These are phyloP conservation scores for Harpagoxenus sublaevis DNA, from an alignment of 2,888 invertebrate genomes.

Conservation along the genomic window DNA sequence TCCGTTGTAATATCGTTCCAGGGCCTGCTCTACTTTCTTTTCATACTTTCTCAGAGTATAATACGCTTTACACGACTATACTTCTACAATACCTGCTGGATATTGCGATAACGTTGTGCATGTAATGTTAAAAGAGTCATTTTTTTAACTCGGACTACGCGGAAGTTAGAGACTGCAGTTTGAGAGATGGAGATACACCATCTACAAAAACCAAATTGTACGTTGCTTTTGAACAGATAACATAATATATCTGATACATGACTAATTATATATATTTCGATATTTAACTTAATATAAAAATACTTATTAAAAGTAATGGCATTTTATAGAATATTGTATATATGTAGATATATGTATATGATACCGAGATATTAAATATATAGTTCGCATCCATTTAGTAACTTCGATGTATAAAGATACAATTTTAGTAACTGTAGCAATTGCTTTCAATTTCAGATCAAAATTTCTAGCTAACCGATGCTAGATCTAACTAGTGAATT, in stretches of 20 bases:
- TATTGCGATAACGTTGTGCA: neutral
- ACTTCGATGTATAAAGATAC: neutral
- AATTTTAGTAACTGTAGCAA: neutral
- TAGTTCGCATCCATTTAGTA: constrained; percentile 6
- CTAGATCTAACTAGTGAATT: neutral
- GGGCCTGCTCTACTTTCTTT: neutral
- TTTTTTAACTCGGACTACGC: neutral
- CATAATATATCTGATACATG: neutral
- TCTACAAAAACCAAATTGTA: neutral
- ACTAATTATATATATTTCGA: constrained; percentile 6
- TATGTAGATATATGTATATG: too few relatives aligned
- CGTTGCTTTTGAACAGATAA: neutral
- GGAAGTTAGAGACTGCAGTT: neutral
- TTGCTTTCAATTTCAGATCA: neutral
- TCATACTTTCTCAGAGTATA: neutral
- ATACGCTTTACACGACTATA: neutral
- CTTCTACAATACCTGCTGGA: neutral
- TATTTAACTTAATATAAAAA: neutral
- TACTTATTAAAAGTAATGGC: neutral
- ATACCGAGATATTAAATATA: neutral
- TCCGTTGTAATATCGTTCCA: constrained; percentile 1
- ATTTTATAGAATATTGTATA: neutral
- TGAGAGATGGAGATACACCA: neutral
- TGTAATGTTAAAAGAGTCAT: constrained; percentile 3
- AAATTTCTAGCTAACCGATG: neutral